A percentile compares a stretch with the other conserved stretches of the same genome.
Evolutionary conservation across 2,797 vertebrate species (phyloP).

Genomic region (Huso huso): DNA sequence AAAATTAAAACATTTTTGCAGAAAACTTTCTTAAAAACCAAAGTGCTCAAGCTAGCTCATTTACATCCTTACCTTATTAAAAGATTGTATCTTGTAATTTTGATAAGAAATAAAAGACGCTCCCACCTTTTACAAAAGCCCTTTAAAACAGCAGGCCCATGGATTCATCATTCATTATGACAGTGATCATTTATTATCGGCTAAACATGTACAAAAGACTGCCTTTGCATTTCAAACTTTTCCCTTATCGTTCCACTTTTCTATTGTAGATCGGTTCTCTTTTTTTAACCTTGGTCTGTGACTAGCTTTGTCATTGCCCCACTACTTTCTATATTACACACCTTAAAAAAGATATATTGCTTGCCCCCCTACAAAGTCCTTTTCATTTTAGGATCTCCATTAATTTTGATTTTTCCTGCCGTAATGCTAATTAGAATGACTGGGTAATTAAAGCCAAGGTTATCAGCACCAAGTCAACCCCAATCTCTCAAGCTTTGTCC

Average conservation of each 20-base stretch:
- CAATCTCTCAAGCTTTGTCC: too few species aligned
- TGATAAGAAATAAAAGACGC: slow-evolving; percentile 54
- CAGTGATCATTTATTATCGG: slow-evolving; percentile 65
- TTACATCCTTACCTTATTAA: slow-evolving; percentile 41
- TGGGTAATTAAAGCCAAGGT: slow-evolving; percentile 57
- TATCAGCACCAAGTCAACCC: slow-evolving; percentile 33
- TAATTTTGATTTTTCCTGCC: slow-evolving; percentile 61
- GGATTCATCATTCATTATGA: slow-evolving; percentile 67
- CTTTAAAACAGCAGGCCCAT: slow-evolving; percentile 51
- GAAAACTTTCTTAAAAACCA: slow-evolving; percentile 30
- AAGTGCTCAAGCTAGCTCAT: slow-evolving; percentile 36
- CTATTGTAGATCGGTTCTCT: slow-evolving; percentile 27
- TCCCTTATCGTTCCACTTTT: neutral
- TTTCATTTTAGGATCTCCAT: slow-evolving; percentile 53
- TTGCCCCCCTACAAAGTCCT: slow-evolving; percentile 41
- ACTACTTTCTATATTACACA: slow-evolving; percentile 48
- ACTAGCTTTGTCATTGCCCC: slow-evolving; percentile 21
- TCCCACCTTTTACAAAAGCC: slow-evolving; percentile 37
- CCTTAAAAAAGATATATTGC: slow-evolving; percentile 60
- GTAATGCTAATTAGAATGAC: slow-evolving; percentile 56
- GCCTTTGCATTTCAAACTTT: slow-evolving; percentile 16
- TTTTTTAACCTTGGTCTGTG: slow-evolving; percentile 55
- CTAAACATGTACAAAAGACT: slow-evolving; percentile 56
- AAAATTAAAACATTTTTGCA: slow-evolving; percentile 21
- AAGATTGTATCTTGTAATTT: slow-evolving; percentile 41